Conservation (phyloP, 2,113 vertebrate species). For the Galbula dea region DNA sequence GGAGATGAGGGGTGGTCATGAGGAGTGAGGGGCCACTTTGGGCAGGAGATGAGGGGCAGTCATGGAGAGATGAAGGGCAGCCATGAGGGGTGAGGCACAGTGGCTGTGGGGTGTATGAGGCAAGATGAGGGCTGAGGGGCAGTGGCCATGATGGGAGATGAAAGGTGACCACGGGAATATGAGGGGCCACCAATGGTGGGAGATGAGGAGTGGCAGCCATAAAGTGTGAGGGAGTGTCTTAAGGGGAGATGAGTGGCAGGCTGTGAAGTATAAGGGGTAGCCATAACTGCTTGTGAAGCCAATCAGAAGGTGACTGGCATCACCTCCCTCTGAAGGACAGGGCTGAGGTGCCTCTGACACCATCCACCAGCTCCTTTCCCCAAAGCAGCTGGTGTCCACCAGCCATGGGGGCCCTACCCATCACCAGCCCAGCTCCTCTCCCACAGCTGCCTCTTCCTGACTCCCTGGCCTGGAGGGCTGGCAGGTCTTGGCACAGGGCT, state of each 20-base stretch:
- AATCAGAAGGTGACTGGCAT: background rate
- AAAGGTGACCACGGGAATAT: too few species aligned
- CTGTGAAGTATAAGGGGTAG: background rate
- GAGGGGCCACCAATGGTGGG: too few species aligned
- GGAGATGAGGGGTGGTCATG: too few species aligned
- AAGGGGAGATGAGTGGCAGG: too few species aligned
- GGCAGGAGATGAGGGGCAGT: too few species aligned
- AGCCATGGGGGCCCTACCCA: background rate
- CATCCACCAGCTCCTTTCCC: background rate
- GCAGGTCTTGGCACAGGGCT: accelerated
- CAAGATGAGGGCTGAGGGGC: too few species aligned
- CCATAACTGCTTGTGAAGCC: background rate
- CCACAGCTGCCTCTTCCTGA: background rate
- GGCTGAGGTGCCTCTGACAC: background rate
- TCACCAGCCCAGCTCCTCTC: accelerated
- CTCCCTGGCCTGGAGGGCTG: too few species aligned
- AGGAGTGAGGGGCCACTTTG: too few species aligned
- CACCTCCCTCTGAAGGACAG: background rate
- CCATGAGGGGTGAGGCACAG: background rate
- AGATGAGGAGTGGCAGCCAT: background rate
- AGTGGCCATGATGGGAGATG: background rate
- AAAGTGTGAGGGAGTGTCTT: background rate
- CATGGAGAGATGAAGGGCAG: background rate
- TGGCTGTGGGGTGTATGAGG: background rate
- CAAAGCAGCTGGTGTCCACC: accelerated